A percentile compares a stretch with the other conserved stretches of the same genome.
These are phyloP conservation scores for Rissa tridactyla DNA, from an alignment of 2,113 vertebrate genomes.

Conservation along the genomic window DNA sequence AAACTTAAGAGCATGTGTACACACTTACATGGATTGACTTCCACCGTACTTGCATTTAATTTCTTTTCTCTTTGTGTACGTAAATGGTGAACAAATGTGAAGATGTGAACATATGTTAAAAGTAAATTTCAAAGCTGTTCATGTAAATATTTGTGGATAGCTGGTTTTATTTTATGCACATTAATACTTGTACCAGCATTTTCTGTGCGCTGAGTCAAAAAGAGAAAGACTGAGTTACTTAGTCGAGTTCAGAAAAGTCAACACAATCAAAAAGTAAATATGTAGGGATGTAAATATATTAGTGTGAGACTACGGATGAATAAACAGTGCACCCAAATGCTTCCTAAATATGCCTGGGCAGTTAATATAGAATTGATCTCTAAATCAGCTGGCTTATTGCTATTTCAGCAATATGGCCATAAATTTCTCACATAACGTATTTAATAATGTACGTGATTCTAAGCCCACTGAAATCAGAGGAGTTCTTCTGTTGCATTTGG, in stretches of 20 bases:
- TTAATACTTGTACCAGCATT: not conserved
- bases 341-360: not conserved
- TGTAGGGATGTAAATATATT: not conserved
- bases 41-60: not conserved
- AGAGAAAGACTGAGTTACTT: not conserved
- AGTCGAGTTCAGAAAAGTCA: not conserved
- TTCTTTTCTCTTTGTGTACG: not conserved
- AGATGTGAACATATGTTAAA: not conserved
- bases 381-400: not conserved
- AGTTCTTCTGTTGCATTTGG: not conserved
- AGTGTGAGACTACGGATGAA: not conserved
- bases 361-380: not conserved
- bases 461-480: not conserved
- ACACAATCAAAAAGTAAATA: not conserved
- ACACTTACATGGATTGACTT: not conserved
- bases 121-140: not conserved
- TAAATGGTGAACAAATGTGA: not conserved
- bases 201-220: not conserved
- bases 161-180: not conserved
- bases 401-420: not conserved
- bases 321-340: not conserved
- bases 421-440: not conserved
- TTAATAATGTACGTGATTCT: not conserved
- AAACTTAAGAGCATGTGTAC: not conserved
- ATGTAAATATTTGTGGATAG: not conserved